Evolutionary conservation across 2,888 invertebrate genomes (phyloP).

Genomic region (Drosophila anomalata): DNA sequence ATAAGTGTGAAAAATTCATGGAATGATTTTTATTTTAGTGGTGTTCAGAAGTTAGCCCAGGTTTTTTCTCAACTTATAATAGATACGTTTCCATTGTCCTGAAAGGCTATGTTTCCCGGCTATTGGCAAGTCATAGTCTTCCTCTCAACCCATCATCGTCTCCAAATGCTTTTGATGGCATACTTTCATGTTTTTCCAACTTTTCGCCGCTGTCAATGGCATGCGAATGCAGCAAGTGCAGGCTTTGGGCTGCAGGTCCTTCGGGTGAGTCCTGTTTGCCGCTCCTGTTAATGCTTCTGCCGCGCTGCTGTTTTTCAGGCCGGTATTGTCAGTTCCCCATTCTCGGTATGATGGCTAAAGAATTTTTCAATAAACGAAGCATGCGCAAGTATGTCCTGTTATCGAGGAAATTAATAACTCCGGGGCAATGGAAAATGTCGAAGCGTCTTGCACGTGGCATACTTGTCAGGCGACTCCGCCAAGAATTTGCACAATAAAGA

Average conservation of each 20-base stretch:
- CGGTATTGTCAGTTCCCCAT: constrained; percentile 24
- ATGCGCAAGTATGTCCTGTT: constrained; percentile 57
- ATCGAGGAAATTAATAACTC: constrained; percentile 60
- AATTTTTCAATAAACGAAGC: constrained; percentile 71
- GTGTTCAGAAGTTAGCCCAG: not conserved
- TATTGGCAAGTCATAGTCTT: constrained; percentile 9
- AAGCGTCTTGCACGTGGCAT: constrained; percentile 56
- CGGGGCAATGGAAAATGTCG: constrained; percentile 38
- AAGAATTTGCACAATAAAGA: constrained; percentile 23
- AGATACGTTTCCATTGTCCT: constrained; percentile 4
- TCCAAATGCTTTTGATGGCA: constrained; percentile 9
- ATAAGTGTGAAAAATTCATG: no score
- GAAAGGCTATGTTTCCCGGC: not conserved
- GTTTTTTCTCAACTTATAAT: constrained; percentile 10
- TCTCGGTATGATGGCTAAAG: constrained; percentile 45
- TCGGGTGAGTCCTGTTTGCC: constrained; percentile 24
- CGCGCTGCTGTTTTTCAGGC: constrained; percentile 18
- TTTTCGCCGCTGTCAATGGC: constrained; percentile 21
- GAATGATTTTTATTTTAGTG: no score
- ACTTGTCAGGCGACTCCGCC: constrained; percentile 29
- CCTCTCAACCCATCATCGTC: constrained; percentile 7
- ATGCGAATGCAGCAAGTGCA: constrained; percentile 31
- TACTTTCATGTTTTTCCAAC: constrained; percentile 32
- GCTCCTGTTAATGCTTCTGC: constrained; percentile 1
- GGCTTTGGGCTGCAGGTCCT: constrained; percentile 29